phyloP scores from a whole-genome alignment of 2,113 vertebrate genomes.

The Mohoua ochrocephala region DNA sequence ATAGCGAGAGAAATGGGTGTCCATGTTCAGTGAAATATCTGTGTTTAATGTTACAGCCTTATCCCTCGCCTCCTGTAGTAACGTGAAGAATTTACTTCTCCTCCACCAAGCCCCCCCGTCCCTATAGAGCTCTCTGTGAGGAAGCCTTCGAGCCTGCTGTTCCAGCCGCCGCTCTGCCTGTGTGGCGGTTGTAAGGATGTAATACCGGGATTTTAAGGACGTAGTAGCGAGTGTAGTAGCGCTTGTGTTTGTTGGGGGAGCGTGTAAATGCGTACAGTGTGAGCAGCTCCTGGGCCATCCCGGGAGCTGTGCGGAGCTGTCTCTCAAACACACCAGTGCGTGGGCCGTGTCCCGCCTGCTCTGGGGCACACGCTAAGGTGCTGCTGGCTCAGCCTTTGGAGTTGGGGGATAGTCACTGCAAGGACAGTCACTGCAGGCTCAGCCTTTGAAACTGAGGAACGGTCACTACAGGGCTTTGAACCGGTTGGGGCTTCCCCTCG shows the following conservation, averaged over 20 bases:
- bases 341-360: not conserved
- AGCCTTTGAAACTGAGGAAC: not conserved
- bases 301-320: not conserved
- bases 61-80: not conserved
- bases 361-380: not conserved
- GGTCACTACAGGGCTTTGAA: not conserved
- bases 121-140: not conserved
- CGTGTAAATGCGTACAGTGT: not conserved
- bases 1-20: not conserved
- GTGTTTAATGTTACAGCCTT: not conserved
- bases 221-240: not conserved
- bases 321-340: not conserved
- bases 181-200: not conserved
- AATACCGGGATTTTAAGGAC: not conserved
- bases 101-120: not conserved
- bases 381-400: not conserved
- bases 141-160: not conserved
- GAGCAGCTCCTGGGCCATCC: not conserved
- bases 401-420: not conserved
- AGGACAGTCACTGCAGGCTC: not conserved
- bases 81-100: not conserved
- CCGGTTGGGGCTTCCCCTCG: accelerated
- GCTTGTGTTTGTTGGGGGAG: not conserved
- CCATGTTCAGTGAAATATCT: not conserved
- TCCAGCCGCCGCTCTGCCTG: not conserved